Percentiles rank a stretch among this genome's conserved stretches.
phyloP scores from a whole-genome alignment of 1,140 invertebrate species.

The Phocides pigmalion region DNA sequence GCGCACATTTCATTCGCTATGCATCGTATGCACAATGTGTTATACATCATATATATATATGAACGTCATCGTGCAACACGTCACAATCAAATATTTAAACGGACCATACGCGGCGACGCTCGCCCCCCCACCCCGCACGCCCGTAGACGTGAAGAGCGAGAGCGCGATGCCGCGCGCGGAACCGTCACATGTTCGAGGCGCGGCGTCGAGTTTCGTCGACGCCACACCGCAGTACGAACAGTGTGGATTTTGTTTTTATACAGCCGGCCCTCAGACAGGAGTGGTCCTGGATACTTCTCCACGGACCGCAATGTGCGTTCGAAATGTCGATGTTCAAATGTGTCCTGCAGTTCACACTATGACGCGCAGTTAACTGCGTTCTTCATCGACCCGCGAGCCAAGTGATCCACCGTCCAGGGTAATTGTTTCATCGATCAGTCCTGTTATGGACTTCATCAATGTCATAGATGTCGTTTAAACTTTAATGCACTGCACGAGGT shows the following conservation, averaged over 20 bases:
- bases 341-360: constrained; percentile 92
- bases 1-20: no score
- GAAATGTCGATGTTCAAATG: constrained; percentile 90
- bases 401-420: constrained; percentile 89
- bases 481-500: no score
- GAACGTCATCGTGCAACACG: no score
- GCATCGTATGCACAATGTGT: no score
- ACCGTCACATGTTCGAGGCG: constrained; percentile 32
- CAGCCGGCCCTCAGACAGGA: constrained; percentile 82
- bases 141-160: no score
- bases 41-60: no score
- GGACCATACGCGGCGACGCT: neutral
- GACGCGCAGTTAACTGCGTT: constrained; percentile 92
- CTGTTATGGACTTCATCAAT: no score
- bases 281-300: constrained; percentile 67
- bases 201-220: no score
- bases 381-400: constrained; percentile 92
- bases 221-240: constrained; percentile 35
- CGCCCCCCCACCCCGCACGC: no score
- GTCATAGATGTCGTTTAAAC: no score
- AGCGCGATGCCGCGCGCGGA: neutral
- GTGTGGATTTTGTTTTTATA: constrained; percentile 45
- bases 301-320: constrained; percentile 87
- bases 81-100: neutral
- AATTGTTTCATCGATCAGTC: constrained; percentile 47